Base-by-base conservation (phyloP, 2,113 vertebrate genomes). In the Equus przewalskii region DNA sequence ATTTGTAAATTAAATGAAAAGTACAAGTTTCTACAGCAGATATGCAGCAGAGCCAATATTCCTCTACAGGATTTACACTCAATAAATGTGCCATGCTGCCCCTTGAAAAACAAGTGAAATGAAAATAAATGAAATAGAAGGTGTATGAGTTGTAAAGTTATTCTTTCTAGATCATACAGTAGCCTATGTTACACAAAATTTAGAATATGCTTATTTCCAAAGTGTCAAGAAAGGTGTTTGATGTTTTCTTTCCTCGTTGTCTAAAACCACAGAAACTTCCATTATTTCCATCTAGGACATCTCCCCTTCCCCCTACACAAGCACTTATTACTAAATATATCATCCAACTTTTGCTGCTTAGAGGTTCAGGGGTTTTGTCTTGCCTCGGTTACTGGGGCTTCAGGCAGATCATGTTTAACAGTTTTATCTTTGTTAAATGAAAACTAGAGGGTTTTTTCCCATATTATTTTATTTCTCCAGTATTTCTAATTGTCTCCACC, bases 271-370 rank as follows among this genome's bases (percentile, higher is more conserved):
- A 41, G 41, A 96, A 70, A 65, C 19, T 67, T 84, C 72, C 84
- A 89, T n/a, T 58, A 58, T 65, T 81, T 97, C 65, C 93, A 94
- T 51, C 64, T 75, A 88, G 5, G 91, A 14, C 9, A 30, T 0
- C 18, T 1, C 3, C 56, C 79, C 69, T 51, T 7, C 78, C 81
- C 28, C 54, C 67, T 3, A 1, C 62, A 18, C 51, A 65, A 36
- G 60, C 33, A 80, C 12, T 97, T 81, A 97, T 82, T 80, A 67
- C 82, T 98, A 92, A 87, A 94, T 94, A 73, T 91, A 81, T 41
- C 79, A 86, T 36, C 15, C 58, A 93, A 96, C 87, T 95, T 96
- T 92, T 58, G 22, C 54, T 87, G 78, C 6, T 26, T 96, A 89
- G 62, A n/a, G 3, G 26, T 70, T 97, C 11, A 65, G 78, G 51